Conservation (phyloP, 2,888 invertebrate genomes). For the Eupithecia vulgata region DNA sequence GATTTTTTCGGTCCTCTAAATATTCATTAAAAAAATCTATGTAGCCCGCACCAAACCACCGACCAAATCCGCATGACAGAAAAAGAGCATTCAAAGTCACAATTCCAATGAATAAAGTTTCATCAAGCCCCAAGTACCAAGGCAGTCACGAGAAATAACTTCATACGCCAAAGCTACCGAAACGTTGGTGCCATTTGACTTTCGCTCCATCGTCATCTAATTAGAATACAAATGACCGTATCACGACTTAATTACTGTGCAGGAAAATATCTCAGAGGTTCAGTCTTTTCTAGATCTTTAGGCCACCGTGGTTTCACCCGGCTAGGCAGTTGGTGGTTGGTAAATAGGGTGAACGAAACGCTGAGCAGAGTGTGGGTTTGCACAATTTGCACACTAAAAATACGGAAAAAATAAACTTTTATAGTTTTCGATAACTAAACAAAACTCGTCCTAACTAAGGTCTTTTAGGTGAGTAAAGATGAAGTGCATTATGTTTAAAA, state of each 20-base stretch:
- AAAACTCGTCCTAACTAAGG: not conserved
- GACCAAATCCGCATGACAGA: too few relatives aligned
- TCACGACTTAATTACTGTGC: slow-evolving; percentile 79
- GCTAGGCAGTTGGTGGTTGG: not conserved
- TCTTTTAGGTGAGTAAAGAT: not conserved
- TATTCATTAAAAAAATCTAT: too few relatives aligned
- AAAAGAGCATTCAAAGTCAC: not conserved
- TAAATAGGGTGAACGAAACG: not conserved
- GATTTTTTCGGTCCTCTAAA: too few relatives aligned
- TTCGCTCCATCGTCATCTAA: slow-evolving; percentile 39
- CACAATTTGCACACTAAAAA: not conserved
- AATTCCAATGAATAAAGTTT: not conserved
- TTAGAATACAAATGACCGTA: slow-evolving; percentile 57
- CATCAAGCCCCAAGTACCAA: not conserved
- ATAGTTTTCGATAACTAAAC: not conserved
- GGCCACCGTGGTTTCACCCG: slow-evolving; percentile 17
- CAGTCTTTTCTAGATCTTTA: slow-evolving; percentile 24
- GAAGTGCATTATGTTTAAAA: not conserved
- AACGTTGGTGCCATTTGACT: slow-evolving; percentile 4
- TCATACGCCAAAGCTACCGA: not conserved
- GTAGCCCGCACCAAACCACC: too few relatives aligned
- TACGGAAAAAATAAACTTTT: not conserved
- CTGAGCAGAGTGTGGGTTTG: too few relatives aligned
- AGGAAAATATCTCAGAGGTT: slow-evolving; percentile 75
- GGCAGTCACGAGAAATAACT: not conserved